Conservation (phyloP, 2,888 invertebrate species). For the Apodemia hepburni region DNA sequence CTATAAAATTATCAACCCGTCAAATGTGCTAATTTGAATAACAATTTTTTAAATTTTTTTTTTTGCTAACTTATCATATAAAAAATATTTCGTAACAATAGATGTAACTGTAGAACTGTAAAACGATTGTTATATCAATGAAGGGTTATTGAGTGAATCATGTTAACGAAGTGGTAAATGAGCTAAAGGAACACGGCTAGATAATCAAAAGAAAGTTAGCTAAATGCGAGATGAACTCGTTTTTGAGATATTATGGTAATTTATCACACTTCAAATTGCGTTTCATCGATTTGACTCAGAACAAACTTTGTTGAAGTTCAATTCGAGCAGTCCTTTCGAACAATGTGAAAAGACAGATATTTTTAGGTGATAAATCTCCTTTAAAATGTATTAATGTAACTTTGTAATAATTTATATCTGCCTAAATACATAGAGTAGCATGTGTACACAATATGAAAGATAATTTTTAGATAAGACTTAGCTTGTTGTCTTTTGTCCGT, state of each 20-base stretch:
- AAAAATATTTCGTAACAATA: too few relatives aligned
- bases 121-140: constrained; percentile 7
- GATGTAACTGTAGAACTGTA: constrained; percentile 3
- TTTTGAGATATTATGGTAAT: constrained; percentile 73
- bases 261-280: constrained; percentile 71
- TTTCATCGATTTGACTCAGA: constrained; percentile 58
- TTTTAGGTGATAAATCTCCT: background rate
- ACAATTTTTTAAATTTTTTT: too few relatives aligned
- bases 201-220: constrained; percentile 75
- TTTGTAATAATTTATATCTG: constrained; percentile 22
- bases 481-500: constrained; percentile 67
- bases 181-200: constrained; percentile 62
- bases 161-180: constrained; percentile 45
- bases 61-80: too few relatives aligned
- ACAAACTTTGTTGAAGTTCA: constrained; percentile 48
- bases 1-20: too few relatives aligned
- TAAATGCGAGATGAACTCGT: constrained; percentile 75
- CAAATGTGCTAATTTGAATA: too few relatives aligned
- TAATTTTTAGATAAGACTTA: constrained; percentile 65
- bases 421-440: constrained; percentile 42
- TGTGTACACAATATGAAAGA: constrained; percentile 53
- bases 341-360: constrained; percentile 4
- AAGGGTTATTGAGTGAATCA: constrained; percentile 16
- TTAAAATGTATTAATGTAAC: constrained; percentile 7
- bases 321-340: constrained; percentile 2